Conservation (phyloP, 2,113 vertebrate species). For the Aplodontia rufa region DNA sequence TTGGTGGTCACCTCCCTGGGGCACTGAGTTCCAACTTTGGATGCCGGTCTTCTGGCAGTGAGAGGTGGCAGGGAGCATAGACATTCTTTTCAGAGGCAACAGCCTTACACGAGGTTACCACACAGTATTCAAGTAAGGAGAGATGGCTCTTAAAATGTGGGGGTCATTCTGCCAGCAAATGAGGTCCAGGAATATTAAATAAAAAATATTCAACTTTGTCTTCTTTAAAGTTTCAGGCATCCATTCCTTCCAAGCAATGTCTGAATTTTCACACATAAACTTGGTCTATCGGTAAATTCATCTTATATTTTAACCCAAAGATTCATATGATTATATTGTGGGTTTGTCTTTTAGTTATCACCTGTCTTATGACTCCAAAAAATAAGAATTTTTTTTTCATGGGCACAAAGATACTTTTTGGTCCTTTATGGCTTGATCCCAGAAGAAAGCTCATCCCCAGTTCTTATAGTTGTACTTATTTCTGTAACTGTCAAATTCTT, state of each 20-base stretch:
- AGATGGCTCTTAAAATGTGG: background rate
- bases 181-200: background rate
- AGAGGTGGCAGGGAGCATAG: background rate
- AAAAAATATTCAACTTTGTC: background rate
- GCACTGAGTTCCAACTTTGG: background rate
- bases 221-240: background rate
- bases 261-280: background rate
- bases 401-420: background rate
- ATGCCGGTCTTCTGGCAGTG: background rate
- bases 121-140: background rate
- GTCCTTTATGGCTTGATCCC: background rate
- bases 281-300: background rate
- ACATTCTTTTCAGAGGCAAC: background rate
- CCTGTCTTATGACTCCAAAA: background rate
- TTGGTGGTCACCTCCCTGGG: background rate
- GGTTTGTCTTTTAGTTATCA: background rate
- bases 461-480: background rate
- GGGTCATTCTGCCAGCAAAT: background rate
- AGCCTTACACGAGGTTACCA: background rate
- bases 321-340: background rate
- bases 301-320: background rate
- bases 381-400: constrained; percentile 1
- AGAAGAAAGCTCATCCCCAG: background rate
- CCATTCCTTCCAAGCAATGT: background rate
- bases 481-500: background rate